Evolutionary conservation across 1,140 invertebrate genomes (phyloP), one percentile per base, ranked within the genome.

Genomic region (Aphaenogaster floridana): DNA sequence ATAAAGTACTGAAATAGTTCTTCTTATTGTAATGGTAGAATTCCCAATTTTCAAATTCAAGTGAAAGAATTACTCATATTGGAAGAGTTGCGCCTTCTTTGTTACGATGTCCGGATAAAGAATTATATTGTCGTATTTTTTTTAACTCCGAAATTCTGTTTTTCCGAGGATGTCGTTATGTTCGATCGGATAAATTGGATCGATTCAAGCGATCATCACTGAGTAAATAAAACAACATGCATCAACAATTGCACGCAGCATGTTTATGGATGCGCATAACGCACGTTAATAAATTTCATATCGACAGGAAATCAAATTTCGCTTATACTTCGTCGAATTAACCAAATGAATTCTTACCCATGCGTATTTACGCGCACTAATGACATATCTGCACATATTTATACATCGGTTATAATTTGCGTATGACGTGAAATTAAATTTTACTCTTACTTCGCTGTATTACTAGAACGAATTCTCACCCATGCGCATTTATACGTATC

Each of bases 291-390:
- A 81, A 81, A 72, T 81, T 72, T 72, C 79, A 81, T 57, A 81
- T 71, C 79, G 50, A 42, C 15, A 39, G 15, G 48, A 81, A 71
- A 81, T 81, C 66, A 72, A 81, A 81, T 81, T 81, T 72, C 50
- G 64, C 64, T 71, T 57, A 50, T 72, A 81, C 79, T 81, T 81
- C 66, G 66, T 71, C 66, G 28, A 81, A 72, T 72, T 71, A 81
- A 81, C 39, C 66, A 81, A 81, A 81, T 81, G 64, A 81, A 81
- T 81, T 72, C 79, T 81, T 81, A 81, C 9, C 66, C 79, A 57
- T 57, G 64, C 64, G 50, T 59, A 81, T 81, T 81, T 72, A 57
- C 48, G 36, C 21, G 48, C 8, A 45, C 66, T 57, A 72, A 81
- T 72, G n/a, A 72, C 50, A 13, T 57, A 45, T 71, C 39, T 17